phyloP scores from a whole-genome alignment of 2,888 invertebrate species.

The Malthinus seriepunctatus region DNA sequence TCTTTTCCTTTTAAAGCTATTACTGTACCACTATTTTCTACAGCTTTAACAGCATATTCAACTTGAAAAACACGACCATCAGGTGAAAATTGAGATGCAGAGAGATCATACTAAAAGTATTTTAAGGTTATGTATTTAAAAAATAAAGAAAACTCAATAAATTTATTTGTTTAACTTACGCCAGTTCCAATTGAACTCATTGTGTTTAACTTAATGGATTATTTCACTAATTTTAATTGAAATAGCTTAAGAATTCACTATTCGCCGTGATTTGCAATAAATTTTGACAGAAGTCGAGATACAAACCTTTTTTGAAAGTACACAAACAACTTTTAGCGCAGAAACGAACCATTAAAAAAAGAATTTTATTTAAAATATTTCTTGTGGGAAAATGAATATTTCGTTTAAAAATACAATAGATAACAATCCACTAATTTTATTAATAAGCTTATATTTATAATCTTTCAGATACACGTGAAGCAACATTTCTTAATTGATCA shows the following conservation, averaged over 20 bases:
- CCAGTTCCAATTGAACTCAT: slow-evolving; percentile 98
- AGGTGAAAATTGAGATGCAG: slow-evolving; percentile 99
- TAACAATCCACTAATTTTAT: too few relatives aligned
- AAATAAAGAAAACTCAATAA: neutral
- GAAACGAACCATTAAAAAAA: too few relatives aligned
- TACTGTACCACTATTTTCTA: slow-evolving; percentile 88
- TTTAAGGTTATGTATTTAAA: slow-evolving; percentile 9
- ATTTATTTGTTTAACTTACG: slow-evolving; percentile 62
- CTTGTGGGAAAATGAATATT: too few relatives aligned
- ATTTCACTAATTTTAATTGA: slow-evolving; percentile 2
- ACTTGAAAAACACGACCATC: slow-evolving; percentile 99
- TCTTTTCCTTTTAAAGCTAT: slow-evolving; percentile 94
- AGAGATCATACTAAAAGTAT: slow-evolving; percentile 89
- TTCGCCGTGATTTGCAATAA: slow-evolving; percentile 40
- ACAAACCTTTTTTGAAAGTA: neutral
- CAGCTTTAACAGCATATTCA: slow-evolving; percentile 99
- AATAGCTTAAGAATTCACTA: slow-evolving; percentile 13
- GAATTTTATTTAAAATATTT: too few relatives aligned
- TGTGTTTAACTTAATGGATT: slow-evolving; percentile 36
- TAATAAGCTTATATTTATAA: slow-evolving; percentile 59
- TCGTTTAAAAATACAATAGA: too few relatives aligned
- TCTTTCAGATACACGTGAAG: slow-evolving; percentile 80
- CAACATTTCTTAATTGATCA: slow-evolving; percentile 88
- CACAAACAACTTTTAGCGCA: neutral
- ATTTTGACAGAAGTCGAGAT: neutral